Evolutionary conservation across 2,113 vertebrate species (phyloP).

Genomic region (Mus spicilegus): DNA sequence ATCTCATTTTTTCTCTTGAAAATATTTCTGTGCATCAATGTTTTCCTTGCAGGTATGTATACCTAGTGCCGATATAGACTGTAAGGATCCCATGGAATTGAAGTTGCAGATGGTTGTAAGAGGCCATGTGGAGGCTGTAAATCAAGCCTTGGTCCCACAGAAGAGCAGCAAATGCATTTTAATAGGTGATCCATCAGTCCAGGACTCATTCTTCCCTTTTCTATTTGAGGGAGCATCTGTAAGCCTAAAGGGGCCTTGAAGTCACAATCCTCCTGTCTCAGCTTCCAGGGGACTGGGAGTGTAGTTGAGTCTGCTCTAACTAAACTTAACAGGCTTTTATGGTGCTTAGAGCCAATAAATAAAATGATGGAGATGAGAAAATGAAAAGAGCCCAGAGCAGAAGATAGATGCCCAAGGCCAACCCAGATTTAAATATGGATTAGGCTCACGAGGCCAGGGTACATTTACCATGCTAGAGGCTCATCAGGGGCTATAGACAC

Average conservation of each 20-base stretch:
- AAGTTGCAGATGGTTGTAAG: not conserved
- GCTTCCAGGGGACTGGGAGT: not conserved
- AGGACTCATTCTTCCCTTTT: not conserved
- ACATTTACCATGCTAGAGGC: not conserved
- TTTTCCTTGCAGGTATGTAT: not conserved
- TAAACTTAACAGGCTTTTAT: not conserved
- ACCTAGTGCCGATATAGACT: not conserved
- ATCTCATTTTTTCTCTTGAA: not conserved
- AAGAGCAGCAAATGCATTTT: not conserved
- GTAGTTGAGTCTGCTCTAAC: not conserved
- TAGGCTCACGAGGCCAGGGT: not conserved
- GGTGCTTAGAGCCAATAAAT: not conserved
- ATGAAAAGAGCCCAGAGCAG: not conserved
- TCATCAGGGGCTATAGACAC: not conserved
- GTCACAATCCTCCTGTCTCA: not conserved
- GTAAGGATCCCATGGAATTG: not conserved
- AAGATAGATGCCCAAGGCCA: not conserved
- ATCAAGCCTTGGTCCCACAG: not conserved
- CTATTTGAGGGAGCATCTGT: not conserved
- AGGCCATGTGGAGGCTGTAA: not conserved
- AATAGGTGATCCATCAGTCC: not conserved
- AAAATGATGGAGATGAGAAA: not conserved
- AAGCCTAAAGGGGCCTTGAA: not conserved
- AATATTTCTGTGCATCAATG: not conserved
- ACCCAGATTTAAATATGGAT: not conserved